phyloP scores from a whole-genome alignment of 92 coral and sea anemone species.

The Actinernus sp. region DNA sequence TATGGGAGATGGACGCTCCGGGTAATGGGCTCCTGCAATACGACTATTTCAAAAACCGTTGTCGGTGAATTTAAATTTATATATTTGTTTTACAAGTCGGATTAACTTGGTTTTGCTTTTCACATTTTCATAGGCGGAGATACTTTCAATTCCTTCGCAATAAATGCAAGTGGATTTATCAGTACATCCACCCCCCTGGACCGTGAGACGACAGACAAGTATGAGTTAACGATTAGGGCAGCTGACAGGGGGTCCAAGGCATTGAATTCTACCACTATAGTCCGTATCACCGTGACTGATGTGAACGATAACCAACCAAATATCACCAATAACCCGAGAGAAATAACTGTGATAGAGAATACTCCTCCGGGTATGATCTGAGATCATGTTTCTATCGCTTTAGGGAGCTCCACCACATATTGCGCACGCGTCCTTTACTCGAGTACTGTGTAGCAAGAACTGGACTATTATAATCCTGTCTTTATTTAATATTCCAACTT shows the following conservation, averaged over 20 bases:
- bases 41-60: no score
- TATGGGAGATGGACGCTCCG: no score
- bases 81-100: no score
- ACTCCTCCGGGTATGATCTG: constrained; percentile 64
- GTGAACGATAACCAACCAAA: constrained; percentile 71
- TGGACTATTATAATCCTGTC: no score
- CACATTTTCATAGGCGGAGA: constrained; percentile 49
- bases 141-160: constrained; percentile 38
- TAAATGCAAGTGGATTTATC: constrained; percentile 68
- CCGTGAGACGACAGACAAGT: constrained; percentile 54
- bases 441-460: no score
- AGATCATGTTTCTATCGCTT: no score
- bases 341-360: constrained; percentile 57
- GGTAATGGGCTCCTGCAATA: no score
- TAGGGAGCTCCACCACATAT: no score
- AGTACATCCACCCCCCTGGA: constrained; percentile 57
- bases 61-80: no score
- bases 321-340: constrained; percentile 57
- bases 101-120: no score
- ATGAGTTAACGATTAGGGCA: constrained; percentile 70
- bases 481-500: no score
- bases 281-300: constrained; percentile 57
- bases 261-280: constrained; percentile 30
- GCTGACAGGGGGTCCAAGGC: constrained; percentile 52
- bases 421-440: no score